Evolutionary conservation across 2,113 vertebrate genomes (phyloP).

Genomic region (Notothenia rossii): DNA sequence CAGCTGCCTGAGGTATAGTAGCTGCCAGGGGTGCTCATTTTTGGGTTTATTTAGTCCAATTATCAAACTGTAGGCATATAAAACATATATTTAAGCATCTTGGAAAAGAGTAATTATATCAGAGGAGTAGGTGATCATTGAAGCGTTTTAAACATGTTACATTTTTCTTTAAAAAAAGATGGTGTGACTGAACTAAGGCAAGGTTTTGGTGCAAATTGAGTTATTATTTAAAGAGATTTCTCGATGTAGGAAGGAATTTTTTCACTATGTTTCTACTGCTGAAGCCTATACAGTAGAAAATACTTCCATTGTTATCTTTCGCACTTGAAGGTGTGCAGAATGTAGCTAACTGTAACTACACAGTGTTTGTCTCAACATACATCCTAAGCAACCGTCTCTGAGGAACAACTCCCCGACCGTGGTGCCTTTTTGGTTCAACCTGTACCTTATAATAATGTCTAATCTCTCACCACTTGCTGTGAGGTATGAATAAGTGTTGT

Average conservation of each 20-base stretch:
- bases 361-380: not conserved
- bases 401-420: conserved; percentile 2
- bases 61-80: not conserved
- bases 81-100: not conserved
- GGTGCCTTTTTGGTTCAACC: not conserved
- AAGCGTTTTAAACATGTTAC: not conserved
- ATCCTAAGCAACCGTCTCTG: not conserved
- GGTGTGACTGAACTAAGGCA: not conserved
- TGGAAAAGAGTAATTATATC: not conserved
- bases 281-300: not conserved
- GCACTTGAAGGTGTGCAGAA: conserved; percentile 10
- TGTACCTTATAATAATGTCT: not conserved
- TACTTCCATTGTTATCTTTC: conserved; percentile 1
- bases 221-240: not conserved
- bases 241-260: not conserved
- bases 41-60: not conserved
- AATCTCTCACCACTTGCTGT: not conserved
- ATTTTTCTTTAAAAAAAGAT: not conserved
- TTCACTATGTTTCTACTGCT: not conserved
- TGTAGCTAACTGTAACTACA: conserved; percentile 4
- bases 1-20: conserved; percentile 7
- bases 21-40: conserved; percentile 5
- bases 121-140: not conserved
- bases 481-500: not conserved
- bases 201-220: not conserved